These are phyloP conservation scores for Chrysemys picta DNA, from an alignment of 2,113 vertebrate genomes.

Conservation along the genomic window DNA sequence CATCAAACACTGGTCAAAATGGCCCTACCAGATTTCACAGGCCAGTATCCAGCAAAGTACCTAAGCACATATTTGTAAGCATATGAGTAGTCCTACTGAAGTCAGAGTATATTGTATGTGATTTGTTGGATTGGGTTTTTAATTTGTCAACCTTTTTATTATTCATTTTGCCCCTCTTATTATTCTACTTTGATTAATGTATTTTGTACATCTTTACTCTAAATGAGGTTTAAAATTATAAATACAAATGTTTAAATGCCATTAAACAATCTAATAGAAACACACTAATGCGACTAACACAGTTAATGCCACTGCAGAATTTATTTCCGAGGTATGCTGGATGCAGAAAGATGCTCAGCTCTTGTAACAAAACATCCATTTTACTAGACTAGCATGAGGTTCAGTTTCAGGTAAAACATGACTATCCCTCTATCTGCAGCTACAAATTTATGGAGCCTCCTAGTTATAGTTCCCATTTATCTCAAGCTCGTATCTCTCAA, in stretches of 20 bases:
- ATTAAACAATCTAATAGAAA: not conserved
- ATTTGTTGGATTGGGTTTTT: not conserved
- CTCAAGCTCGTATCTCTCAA: rapidly evolving
- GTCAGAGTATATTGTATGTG: not conserved
- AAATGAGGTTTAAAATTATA: not conserved
- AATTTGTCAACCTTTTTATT: not conserved
- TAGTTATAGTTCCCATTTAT: not conserved
- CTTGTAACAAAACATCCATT: not conserved
- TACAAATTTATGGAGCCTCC: not conserved
- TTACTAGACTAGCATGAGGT: not conserved
- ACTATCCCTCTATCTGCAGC: not conserved
- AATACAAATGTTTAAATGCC: not conserved
- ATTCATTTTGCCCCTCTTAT: not conserved
- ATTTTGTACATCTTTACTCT: not conserved
- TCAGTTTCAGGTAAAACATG: not conserved
- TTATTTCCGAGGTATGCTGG: not conserved
- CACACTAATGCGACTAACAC: not conserved
- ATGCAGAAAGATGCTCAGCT: rapidly evolving
- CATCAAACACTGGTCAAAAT: not conserved
- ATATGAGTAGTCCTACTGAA: not conserved
- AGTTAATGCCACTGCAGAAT: not conserved
- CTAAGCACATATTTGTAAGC: not conserved
- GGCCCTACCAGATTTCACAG: not conserved
- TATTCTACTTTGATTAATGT: not conserved
- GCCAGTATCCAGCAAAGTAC: not conserved